Conservation (phyloP, 1,140 invertebrate genomes). For the Rhizoglyphus robini region DNA sequence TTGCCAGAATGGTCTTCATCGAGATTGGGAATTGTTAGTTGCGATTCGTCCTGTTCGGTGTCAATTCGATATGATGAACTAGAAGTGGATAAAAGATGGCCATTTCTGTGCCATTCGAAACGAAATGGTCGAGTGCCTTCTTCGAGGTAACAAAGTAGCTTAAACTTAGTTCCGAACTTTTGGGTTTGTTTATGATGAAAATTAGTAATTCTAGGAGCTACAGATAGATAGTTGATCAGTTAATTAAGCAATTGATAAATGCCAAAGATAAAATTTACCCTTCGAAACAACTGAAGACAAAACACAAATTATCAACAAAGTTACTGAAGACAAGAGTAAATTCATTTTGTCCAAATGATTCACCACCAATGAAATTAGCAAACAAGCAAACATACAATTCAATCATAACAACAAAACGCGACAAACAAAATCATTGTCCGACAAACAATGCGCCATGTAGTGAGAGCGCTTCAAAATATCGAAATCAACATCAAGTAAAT, state of each 20-base stretch:
- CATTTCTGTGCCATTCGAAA: conserved; percentile 22
- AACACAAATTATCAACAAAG: too few species aligned
- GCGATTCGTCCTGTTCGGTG: neutral
- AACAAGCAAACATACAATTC: too few species aligned
- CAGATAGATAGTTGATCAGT: too few species aligned
- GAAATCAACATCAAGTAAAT: conserved; percentile 11
- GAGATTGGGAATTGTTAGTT: neutral
- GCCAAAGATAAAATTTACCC: neutral
- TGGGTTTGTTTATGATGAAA: neutral
- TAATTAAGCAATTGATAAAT: too few species aligned
- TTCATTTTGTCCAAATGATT: too few species aligned
- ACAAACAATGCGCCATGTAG: too few species aligned
- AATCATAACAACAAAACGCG: neutral
- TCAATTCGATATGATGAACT: conserved; percentile 4
- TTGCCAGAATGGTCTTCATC: conserved; percentile 48
- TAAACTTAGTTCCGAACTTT: neutral
- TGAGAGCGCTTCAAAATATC: too few species aligned
- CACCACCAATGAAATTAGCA: too few species aligned
- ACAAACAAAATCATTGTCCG: neutral
- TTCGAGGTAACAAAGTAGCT: conserved; percentile 5
- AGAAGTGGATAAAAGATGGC: neutral
- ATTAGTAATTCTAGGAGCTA: neutral
- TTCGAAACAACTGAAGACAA: neutral
- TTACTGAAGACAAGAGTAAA: too few species aligned
- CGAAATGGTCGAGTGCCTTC: conserved; percentile 1